A percentile compares a stretch with the other conserved stretches of the same genome.
phyloP scores from a whole-genome alignment of 2,797 vertebrate species.

The Pterois miles region DNA sequence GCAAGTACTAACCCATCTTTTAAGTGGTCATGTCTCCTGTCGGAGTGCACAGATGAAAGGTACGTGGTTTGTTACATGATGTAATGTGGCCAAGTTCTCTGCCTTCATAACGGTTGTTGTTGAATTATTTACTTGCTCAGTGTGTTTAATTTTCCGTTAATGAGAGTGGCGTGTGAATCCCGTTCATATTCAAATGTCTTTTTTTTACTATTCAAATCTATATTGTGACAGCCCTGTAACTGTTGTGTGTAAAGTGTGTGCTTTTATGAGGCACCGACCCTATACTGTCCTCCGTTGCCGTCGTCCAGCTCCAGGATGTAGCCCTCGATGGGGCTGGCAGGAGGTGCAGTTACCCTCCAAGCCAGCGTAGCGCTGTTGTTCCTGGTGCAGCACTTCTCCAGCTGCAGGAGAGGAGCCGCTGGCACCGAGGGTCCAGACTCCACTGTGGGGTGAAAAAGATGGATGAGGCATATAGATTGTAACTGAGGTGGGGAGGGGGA shows the following conservation, averaged over 20 bases:
- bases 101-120: too few relatives aligned
- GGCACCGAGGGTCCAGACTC: constrained; percentile 87
- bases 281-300: constrained; percentile 95
- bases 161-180: too few relatives aligned
- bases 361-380: constrained; percentile 98
- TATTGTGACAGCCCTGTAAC: too few relatives aligned
- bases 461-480: neutral
- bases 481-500: neutral
- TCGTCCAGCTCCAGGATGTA: constrained; percentile 98
- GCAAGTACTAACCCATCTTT: too few relatives aligned
- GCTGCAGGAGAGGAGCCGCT: constrained; percentile 90
- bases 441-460: constrained; percentile 46
- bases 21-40: too few relatives aligned
- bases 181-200: too few relatives aligned
- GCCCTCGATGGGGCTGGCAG: constrained; percentile 89
- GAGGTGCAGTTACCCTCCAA: constrained; percentile 90
- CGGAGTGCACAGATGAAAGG: too few relatives aligned
- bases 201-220: too few relatives aligned
- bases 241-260: neutral
- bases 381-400: constrained; percentile 96
- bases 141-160: too few relatives aligned
- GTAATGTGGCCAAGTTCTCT: too few relatives aligned
- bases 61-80: too few relatives aligned
- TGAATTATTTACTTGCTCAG: too few relatives aligned
- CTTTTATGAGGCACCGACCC: constrained; percentile 81